phyloP scores from a whole-genome alignment of 2,113 vertebrate genomes.

The Elaphurus davidianus region DNA sequence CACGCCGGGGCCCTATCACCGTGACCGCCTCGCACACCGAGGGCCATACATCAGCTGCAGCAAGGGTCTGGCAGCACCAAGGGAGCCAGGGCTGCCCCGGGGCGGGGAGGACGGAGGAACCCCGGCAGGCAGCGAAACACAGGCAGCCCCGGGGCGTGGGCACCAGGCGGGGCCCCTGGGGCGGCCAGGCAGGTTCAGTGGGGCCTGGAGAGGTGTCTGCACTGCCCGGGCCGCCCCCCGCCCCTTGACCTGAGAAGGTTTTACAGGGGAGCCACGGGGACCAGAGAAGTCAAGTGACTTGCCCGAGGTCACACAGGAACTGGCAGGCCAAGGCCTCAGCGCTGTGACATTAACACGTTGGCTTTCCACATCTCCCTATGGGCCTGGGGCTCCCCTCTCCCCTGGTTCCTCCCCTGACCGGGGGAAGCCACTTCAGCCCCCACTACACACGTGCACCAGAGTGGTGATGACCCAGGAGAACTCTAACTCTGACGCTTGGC shows the following conservation, averaged over 20 bases:
- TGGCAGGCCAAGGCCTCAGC: not conserved
- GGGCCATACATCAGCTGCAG: constrained; percentile 87
- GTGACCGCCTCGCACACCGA: constrained; percentile 77
- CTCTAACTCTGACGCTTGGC: not conserved
- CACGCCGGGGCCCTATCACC: constrained; percentile 76
- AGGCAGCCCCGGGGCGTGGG: not conserved
- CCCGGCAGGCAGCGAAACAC: constrained; percentile 58
- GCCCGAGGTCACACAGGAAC: not conserved
- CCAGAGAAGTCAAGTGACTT: not conserved
- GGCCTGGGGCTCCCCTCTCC: fast-evolving
- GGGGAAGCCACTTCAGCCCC: fast-evolving
- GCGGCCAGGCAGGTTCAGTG: fast-evolving
- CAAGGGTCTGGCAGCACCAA: constrained; percentile 82
- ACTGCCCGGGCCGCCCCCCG: fast-evolving
- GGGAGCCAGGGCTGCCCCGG: constrained; percentile 76
- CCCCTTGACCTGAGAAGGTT: not conserved
- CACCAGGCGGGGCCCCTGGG: fast-evolving
- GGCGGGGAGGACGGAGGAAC: constrained; percentile 73
- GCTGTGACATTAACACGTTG: too few relatives aligned
- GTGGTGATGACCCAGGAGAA: not conserved
- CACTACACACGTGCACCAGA: fast-evolving
- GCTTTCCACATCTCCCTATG: fast-evolving
- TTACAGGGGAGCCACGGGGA: not conserved
- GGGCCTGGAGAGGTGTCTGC: not conserved
- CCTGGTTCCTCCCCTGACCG: fast-evolving